Evolutionary conservation across 53 echinoderm and acorn worm species (phyloP).

Genomic region (Antedon mediterranea): DNA sequence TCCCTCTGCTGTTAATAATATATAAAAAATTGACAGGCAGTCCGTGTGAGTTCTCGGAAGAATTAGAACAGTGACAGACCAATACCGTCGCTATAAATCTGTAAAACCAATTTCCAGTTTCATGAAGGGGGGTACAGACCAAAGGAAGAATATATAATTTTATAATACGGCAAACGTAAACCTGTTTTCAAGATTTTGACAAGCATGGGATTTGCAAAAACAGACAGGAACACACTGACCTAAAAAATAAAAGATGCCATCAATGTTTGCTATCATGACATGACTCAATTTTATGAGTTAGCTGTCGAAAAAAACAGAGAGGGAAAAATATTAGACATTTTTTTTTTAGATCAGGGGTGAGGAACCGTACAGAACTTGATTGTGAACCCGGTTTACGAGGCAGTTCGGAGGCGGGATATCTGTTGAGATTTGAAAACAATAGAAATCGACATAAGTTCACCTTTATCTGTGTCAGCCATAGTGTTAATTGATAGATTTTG

Average conservation of each 20-base stretch:
- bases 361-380: neutral
- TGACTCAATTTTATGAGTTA: neutral
- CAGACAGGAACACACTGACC: neutral
- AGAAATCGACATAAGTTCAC: neutral
- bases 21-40: no score
- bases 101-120: neutral
- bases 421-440: neutral
- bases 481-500: neutral
- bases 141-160: no score
- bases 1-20: no score
- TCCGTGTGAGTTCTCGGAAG: no score
- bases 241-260: neutral
- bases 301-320: neutral
- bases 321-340: neutral
- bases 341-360: neutral
- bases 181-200: neutral
- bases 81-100: neutral
- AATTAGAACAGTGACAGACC: no score
- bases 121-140: neutral
- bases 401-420: neutral
- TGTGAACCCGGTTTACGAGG: neutral
- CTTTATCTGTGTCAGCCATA: neutral
- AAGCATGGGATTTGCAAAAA: neutral
- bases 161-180: neutral
- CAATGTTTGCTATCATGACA: neutral